A percentile compares a stretch with the other conserved stretches of the same genome.
Conservation (phyloP, 2,888 invertebrate genomes). For the Sesia bembeciformis region DNA sequence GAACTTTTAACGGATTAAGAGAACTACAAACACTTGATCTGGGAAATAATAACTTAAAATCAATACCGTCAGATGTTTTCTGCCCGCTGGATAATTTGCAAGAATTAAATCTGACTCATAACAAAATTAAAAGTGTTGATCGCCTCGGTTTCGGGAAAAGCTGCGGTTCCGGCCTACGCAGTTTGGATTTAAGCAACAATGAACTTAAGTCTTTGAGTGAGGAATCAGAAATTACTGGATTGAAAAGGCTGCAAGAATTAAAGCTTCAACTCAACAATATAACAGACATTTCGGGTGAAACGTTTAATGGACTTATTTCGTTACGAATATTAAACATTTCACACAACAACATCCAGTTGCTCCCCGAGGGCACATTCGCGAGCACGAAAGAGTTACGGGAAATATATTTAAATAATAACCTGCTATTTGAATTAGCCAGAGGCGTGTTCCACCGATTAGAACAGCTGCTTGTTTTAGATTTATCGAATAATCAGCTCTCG, state of each 20-base stretch:
- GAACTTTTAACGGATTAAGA: conserved; percentile 83
- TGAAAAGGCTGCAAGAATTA: conserved; percentile 85
- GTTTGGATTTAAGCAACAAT: conserved; percentile 87
- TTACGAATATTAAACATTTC: conserved; percentile 89
- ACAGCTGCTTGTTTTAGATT: conserved; percentile 88
- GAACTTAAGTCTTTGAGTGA: conserved; percentile 82
- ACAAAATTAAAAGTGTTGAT: conserved; percentile 84
- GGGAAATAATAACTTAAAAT: conserved; percentile 85
- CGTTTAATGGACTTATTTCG: conserved; percentile 85
- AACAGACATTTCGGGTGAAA: conserved; percentile 83
- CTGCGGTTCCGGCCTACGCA: conserved; percentile 81
- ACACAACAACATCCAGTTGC: conserved; percentile 85
- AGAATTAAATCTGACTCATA: conserved; percentile 86
- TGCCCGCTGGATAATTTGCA: conserved; percentile 87
- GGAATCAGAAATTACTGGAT: conserved; percentile 82
- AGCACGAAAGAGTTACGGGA: conserved; percentile 88
- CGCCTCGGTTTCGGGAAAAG: conserved; percentile 80
- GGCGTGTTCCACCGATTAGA: conserved; percentile 89
- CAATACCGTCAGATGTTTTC: conserved; percentile 84
- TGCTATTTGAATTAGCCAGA: conserved; percentile 86
- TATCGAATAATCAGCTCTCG: conserved; percentile 89
- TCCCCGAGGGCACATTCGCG: conserved; percentile 89
- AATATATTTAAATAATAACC: conserved; percentile 90
- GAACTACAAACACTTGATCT: conserved; percentile 86
- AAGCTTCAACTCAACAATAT: conserved; percentile 89